These are phyloP conservation scores for Actinia equina DNA, from an alignment of 64 coral and sea anemone species.

Conservation along the genomic window DNA sequence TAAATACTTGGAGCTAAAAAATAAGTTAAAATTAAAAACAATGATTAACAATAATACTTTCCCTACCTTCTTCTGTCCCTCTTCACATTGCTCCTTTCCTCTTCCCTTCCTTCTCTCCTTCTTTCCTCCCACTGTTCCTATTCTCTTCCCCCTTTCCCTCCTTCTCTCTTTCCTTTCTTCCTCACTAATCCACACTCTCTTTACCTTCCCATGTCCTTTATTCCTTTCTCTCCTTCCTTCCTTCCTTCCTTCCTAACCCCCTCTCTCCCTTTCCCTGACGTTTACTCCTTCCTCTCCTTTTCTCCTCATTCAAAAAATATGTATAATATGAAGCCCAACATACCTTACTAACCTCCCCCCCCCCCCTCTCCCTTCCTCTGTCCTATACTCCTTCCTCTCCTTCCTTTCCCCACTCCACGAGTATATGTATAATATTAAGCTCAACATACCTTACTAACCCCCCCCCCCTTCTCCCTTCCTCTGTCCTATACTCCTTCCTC, in stretches of 20 bases:
- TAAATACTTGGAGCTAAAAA: constrained; percentile 95
- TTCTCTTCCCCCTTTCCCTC: not conserved
- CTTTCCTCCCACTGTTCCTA: not conserved
- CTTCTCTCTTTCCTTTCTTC: too few species aligned
- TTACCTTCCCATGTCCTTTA: not conserved
- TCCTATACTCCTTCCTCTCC: not conserved
- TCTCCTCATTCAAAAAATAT: not conserved
- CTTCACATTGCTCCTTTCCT: too few species aligned
- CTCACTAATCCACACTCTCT: not conserved
- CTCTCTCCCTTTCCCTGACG: too few species aligned
- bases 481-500: too few species aligned
- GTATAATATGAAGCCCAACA: not conserved
- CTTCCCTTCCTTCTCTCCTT: too few species aligned
- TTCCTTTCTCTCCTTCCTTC: too few species aligned
- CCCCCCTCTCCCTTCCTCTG: not conserved
- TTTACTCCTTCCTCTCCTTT: not conserved
- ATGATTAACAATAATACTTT: too few species aligned
- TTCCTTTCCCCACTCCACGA: not conserved
- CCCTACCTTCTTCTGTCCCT: too few species aligned
- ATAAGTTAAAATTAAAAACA: not conserved
- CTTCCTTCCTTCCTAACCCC: too few species aligned
- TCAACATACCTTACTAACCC: too few species aligned
- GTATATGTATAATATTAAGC: not conserved
- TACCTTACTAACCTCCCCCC: constrained; percentile 62
- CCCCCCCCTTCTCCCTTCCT: too few species aligned